These are phyloP conservation scores for Chunga burmeisteri DNA, from an alignment of 2,113 vertebrate genomes.

Conservation along the genomic window DNA sequence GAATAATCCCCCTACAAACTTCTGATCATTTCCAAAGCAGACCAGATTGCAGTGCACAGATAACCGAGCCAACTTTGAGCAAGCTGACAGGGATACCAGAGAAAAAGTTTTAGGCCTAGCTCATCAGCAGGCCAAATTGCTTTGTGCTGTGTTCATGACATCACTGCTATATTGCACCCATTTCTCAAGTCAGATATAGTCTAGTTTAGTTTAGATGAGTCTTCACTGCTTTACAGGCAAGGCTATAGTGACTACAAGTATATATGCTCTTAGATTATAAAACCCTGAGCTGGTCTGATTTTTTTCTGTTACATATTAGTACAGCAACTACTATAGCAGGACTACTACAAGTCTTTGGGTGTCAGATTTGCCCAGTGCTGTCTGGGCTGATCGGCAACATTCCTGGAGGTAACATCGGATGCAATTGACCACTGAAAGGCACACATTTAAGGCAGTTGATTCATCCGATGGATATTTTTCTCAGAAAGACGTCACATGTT, in stretches of 20 bases:
- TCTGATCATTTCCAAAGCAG: not conserved
- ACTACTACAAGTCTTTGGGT: not conserved
- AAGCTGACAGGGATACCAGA: not conserved
- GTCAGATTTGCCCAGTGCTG: not conserved
- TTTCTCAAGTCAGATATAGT: not conserved
- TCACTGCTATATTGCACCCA: not conserved
- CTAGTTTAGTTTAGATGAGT: not conserved
- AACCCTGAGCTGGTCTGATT: not conserved
- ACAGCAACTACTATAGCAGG: not conserved
- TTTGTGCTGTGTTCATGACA: not conserved
- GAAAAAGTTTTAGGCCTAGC: not conserved
- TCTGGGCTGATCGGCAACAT: not conserved
- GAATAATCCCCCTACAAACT: not conserved
- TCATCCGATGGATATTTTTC: not conserved
- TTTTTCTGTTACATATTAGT: not conserved
- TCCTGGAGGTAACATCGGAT: not conserved
- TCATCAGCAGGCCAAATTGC: not conserved
- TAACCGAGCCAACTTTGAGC: not conserved
- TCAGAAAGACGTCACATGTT: not conserved
- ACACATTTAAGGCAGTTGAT: not conserved
- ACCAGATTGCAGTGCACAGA: not conserved
- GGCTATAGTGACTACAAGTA: not conserved
- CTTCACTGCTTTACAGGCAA: not conserved
- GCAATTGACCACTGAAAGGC: not conserved
- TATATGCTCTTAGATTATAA: not conserved